Percentiles rank a stretch among this genome's conserved stretches.
Evolutionary conservation across 2,888 invertebrate species (phyloP).

Genomic region (Cheilosia vulpina): DNA sequence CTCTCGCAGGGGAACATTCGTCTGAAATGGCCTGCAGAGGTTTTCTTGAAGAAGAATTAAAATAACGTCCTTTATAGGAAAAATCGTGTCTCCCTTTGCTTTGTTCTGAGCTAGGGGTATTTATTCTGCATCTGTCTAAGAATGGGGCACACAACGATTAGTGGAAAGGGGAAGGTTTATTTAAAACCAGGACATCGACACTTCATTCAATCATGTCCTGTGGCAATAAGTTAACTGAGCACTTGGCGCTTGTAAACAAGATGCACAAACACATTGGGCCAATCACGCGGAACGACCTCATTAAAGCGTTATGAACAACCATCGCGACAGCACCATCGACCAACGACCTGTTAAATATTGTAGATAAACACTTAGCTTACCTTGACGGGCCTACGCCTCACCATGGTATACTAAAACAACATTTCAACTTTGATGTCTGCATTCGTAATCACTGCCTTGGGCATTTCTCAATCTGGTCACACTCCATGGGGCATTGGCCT

Average conservation of each 20-base stretch:
- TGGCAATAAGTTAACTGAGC: not conserved
- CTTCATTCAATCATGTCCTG: not conserved
- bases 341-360: slow-evolving; percentile 4
- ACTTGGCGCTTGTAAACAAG: not conserved
- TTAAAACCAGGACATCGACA: no score
- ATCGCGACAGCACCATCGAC: not conserved
- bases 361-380: slow-evolving; percentile 12
- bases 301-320: slow-evolving; percentile 1
- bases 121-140: no score
- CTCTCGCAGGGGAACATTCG: not conserved
- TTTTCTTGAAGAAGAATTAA: slow-evolving; percentile 17
- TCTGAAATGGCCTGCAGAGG: slow-evolving; percentile 19
- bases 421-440: not conserved
- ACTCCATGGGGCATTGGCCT: slow-evolving; percentile 28
- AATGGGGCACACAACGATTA: no score
- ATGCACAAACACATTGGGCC: not conserved
- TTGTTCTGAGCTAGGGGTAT: not conserved
- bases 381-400: slow-evolving; percentile 7
- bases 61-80: not conserved
- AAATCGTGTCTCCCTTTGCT: not conserved
- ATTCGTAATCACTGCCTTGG: slow-evolving; percentile 10
- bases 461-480: slow-evolving; percentile 42
- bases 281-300: slow-evolving; percentile 6
- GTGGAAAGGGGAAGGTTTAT: no score
- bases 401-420: not conserved